Evolutionary conservation across 2,797 vertebrate species (phyloP).

Genomic region (Potorous gilbertii): DNA sequence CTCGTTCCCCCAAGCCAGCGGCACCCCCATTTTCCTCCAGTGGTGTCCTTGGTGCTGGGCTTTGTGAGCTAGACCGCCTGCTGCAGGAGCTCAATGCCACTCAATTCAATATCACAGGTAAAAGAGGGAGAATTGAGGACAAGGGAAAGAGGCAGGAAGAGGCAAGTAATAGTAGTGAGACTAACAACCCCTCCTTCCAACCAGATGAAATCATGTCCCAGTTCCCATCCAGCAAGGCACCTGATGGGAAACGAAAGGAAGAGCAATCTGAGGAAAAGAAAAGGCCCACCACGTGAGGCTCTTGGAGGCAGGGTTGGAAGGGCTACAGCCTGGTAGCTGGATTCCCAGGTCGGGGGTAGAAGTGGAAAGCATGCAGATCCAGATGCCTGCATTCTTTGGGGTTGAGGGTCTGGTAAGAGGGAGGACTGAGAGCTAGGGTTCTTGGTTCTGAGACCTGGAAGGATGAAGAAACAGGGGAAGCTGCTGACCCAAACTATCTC

Average conservation of each 20-base stretch:
- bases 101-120: slow-evolving; percentile 96
- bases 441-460: background rate
- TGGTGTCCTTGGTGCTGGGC: slow-evolving; percentile 91
- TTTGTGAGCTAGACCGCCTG: slow-evolving; percentile 93
- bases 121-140: background rate
- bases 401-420: background rate
- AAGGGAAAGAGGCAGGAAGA: background rate
- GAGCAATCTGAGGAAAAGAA: slow-evolving; percentile 63
- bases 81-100: slow-evolving; percentile 95
- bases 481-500: slow-evolving; percentile 21
- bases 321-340: background rate
- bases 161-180: background rate
- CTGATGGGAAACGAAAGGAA: slow-evolving; percentile 69
- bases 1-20: slow-evolving; percentile 88
- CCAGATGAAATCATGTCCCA: slow-evolving; percentile 96
- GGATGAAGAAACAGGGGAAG: background rate
- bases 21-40: slow-evolving; percentile 89
- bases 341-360: background rate
- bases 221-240: slow-evolving; percentile 87
- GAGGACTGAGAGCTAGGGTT: background rate
- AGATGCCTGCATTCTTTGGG: background rate
- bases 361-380: background rate
- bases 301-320: background rate
- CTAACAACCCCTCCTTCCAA: slow-evolving; percentile 31
- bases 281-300: slow-evolving; percentile 62